These are phyloP conservation scores for Leucozona laternaria DNA, from an alignment of 2,888 invertebrate species.

Conservation along the genomic window DNA sequence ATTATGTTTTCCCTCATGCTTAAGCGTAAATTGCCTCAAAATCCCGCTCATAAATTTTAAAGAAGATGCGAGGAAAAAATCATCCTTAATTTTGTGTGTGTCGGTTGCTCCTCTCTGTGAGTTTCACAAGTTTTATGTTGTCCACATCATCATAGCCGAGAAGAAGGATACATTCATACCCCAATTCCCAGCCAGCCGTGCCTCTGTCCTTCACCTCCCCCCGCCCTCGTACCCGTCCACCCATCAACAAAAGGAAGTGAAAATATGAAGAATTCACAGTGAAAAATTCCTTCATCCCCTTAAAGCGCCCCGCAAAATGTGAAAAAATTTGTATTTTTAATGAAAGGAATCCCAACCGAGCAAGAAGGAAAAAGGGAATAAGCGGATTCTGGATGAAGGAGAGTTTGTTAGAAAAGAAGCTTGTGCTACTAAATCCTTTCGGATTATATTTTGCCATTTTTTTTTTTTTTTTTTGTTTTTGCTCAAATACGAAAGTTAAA, in stretches of 20 bases:
- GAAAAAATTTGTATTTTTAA: constrained; percentile 68
- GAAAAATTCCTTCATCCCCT: constrained; percentile 69
- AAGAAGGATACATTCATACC: constrained; percentile 12
- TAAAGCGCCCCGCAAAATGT: constrained; percentile 57
- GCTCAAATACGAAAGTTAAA: constrained; percentile 61
- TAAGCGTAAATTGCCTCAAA: constrained; percentile 72
- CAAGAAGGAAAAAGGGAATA: not conserved
- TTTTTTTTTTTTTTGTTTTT: constrained; percentile 23
- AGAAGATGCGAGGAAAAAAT: constrained; percentile 24
- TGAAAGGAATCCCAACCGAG: constrained; percentile 66
- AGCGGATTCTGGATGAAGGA: not conserved
- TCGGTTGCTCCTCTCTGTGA: not conserved
- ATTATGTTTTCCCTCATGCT: constrained; percentile 60
- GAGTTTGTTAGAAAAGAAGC: constrained; percentile 58
- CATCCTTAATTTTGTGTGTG: constrained; percentile 60
- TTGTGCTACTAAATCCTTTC: constrained; percentile 72
- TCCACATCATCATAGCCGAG: constrained; percentile 52
- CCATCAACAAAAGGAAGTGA: constrained; percentile 6
- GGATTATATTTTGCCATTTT: constrained; percentile 62
- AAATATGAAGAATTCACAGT: constrained; percentile 47
- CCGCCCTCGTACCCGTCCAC: not conserved
- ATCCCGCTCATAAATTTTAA: constrained; percentile 72
- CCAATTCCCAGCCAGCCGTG: not conserved
- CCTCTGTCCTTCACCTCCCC: too few relatives aligned
- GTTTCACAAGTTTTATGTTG: constrained; percentile 54